Evolutionary conservation across 2,113 vertebrate genomes (phyloP), one percentile per base, ranked within the genome.

Genomic region (Oncorhynchus gorbuscha): DNA sequence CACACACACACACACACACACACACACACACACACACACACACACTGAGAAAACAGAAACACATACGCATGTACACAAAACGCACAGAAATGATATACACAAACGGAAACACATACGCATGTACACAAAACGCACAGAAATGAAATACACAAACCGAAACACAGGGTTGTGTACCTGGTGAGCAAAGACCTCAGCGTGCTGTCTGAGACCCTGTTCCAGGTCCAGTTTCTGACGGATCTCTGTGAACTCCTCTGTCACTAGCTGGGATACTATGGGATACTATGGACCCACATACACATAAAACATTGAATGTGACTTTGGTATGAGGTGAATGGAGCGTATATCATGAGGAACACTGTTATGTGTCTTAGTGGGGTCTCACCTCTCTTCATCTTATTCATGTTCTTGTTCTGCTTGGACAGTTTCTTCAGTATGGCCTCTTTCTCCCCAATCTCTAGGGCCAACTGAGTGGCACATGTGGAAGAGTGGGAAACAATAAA

Each of bases 251-350:
- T 93, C 90, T 0, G 91, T 87, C 79, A 95, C 87, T 2, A 93
- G 79, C 77, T 90, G 89, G 74, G 95, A 95, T 58, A 93, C 94
- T 95, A 86, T 90, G 89, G 74, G 95, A 95, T 58, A 93, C 94
- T 95, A 86, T 4, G 1, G 5, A 67, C 1, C 62, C 14, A 64
- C 59, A 48, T 35, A 65, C 32, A 74, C 59, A 74, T 55, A 55
- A 55, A 55, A 14, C 51, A 55, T 55, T 55, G 51, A 18, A 55
- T 18, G 51, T 18, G 51, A 55, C 51, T 18, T 55, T 55, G 16
- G 51, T 18, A 55, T 55, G 14, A 18, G 51, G 9, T 45, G 39
- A 45, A 45, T 45, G 11, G 39, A 45, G 39, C 18, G 30, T 16
- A 20, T 7, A 59, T 14, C 3, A 24, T 16, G 2, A 61, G 2